Evolutionary conservation across 2,113 vertebrate genomes (phyloP).

Genomic region (Neofelis nebulosa): DNA sequence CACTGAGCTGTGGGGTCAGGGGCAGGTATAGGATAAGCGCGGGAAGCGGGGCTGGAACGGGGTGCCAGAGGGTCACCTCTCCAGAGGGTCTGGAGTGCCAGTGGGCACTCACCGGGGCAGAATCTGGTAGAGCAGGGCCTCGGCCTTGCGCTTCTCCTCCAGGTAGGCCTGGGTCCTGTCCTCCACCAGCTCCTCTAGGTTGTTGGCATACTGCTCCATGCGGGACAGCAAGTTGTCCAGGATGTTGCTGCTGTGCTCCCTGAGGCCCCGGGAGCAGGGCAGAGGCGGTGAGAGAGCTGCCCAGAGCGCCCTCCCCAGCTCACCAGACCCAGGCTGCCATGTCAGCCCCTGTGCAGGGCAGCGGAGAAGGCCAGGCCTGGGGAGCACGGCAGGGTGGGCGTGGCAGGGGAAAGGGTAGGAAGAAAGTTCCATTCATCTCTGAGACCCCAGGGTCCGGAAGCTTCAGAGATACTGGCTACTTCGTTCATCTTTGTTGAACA

Average conservation of each 20-base stretch:
- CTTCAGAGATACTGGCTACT: not conserved
- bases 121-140: conserved; percentile 96
- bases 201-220: conserved; percentile 98
- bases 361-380: not conserved
- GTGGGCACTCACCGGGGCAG: conserved; percentile 91
- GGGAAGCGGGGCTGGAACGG: accelerated
- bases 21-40: not conserved
- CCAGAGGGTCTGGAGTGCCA: too few species aligned
- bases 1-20: conserved; percentile 87
- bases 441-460: not conserved
- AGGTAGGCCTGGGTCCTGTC: conserved; percentile 96
- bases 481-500: not conserved
- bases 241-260: conserved; percentile 93
- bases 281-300: not conserved
- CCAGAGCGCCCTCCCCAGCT: not conserved
- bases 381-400: not conserved
- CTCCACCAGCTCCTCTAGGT: conserved; percentile 97
- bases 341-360: not conserved
- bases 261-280: conserved; percentile 26
- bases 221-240: conserved; percentile 95
- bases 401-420: not conserved
- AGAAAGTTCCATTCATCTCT: not conserved
- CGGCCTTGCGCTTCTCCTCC: conserved; percentile 96
- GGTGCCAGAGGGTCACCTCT: accelerated
- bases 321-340: not conserved